Evolutionary conservation across 2,113 vertebrate species (phyloP).

Genomic region (Bettongia penicillata): DNA sequence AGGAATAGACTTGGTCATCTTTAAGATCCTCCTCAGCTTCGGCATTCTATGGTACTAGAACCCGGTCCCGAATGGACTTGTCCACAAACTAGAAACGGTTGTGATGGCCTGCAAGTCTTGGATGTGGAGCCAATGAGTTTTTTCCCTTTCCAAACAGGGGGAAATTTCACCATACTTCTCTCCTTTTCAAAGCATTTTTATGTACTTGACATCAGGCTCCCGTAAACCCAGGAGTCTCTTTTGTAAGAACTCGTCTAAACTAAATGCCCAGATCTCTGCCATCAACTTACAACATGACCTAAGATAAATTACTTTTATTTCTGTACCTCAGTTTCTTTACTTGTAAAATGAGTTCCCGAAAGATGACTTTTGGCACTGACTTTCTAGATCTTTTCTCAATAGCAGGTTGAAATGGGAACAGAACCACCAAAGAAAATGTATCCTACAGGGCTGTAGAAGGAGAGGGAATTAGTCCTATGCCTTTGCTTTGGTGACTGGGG

Average conservation of each 20-base stretch:
- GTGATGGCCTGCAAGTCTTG: no score
- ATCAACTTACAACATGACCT: neutral
- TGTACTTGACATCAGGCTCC: neutral
- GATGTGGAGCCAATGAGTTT: neutral
- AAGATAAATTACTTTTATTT: neutral
- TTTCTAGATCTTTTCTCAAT: neutral
- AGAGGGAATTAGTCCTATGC: neutral
- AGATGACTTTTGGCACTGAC: neutral
- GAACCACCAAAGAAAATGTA: neutral
- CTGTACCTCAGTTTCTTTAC: neutral
- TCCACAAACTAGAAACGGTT: neutral
- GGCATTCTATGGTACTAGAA: neutral
- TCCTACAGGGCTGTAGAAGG: neutral
- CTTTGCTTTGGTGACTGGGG: neutral
- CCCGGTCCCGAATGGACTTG: neutral
- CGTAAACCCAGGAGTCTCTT: neutral
- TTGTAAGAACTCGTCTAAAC: neutral
- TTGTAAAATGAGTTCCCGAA: neutral
- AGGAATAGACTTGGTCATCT: neutral
- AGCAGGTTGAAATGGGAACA: neutral
- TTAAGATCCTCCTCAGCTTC: neutral
- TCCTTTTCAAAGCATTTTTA: neutral
- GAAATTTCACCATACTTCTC: neutral
- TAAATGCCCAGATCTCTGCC: neutral
- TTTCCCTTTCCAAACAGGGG: neutral